Evolutionary conservation across 2,888 invertebrate species (phyloP).

Genomic region (Norana najaformis): DNA sequence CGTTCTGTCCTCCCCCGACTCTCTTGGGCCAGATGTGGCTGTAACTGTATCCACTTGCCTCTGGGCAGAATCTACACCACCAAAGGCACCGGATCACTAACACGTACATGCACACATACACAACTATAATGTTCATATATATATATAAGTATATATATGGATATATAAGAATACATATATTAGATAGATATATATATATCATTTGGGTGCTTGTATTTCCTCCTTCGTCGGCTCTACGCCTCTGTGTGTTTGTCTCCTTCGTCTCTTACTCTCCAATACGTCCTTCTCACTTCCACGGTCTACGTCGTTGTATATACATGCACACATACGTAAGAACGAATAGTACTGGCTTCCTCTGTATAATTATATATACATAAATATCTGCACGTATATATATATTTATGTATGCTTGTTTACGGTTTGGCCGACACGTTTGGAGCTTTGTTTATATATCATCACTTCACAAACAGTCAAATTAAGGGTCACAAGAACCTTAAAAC

Average conservation of each 20-base stretch:
- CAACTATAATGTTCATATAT: neutral
- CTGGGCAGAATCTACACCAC: slow-evolving; percentile 16
- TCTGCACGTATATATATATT: neutral
- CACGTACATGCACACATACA: neutral
- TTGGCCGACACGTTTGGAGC: neutral
- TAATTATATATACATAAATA: neutral
- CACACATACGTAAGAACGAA: neutral
- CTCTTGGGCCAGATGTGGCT: neutral
- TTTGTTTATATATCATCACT: slow-evolving; percentile 2
- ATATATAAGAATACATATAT: neutral
- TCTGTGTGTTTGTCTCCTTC: no score
- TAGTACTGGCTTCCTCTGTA: no score
- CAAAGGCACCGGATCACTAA: neutral
- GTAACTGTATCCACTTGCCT: slow-evolving; percentile 25
- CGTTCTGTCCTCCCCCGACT: neutral
- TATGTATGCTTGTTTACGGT: neutral
- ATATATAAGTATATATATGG: neutral
- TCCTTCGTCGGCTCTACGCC: neutral
- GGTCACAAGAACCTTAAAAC: neutral
- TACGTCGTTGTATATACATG: neutral
- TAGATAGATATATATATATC: neutral
- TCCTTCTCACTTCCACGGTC: neutral
- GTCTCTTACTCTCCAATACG: neutral
- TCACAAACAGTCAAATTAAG: slow-evolving; percentile 6
- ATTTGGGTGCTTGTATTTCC: neutral